Percentiles rank a stretch among this genome's conserved stretches.
These are phyloP conservation scores for Leucoraja erinaceus DNA, from an alignment of 2,113 vertebrate species.

Conservation along the genomic window DNA sequence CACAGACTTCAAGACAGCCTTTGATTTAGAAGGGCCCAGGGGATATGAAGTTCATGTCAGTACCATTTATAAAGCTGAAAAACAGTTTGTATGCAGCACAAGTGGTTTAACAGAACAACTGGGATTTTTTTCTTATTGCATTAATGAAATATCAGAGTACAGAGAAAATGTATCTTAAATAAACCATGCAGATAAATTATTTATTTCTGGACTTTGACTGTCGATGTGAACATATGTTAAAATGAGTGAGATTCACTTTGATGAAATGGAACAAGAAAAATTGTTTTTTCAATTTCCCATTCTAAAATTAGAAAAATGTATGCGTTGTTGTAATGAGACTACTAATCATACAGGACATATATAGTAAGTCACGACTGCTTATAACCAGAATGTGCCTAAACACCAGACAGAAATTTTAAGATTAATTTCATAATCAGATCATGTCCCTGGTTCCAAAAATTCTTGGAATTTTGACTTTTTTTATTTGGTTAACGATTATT, in stretches of 20 bases:
- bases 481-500: not conserved
- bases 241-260: not conserved
- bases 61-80: slow-evolving; percentile 49
- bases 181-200: not conserved
- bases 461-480: not conserved
- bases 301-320: not conserved
- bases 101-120: slow-evolving; percentile 40
- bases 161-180: not conserved
- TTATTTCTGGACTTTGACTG: not conserved
- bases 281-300: too few relatives aligned
- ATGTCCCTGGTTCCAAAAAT: not conserved
- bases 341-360: not conserved
- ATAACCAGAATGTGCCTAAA: not conserved
- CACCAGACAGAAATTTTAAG: not conserved
- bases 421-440: not conserved
- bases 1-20: slow-evolving; percentile 47
- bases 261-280: not conserved
- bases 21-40: slow-evolving; percentile 50
- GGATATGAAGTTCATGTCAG: slow-evolving; percentile 50
- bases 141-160: slow-evolving; percentile 39
- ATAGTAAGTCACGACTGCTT: not conserved
- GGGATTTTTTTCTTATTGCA: slow-evolving; percentile 41
- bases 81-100: slow-evolving; percentile 48
- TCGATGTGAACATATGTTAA: not conserved
- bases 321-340: not conserved